Evolutionary conservation across 2,797 vertebrate species (phyloP).

Genomic region (Antennarius maculatus): DNA sequence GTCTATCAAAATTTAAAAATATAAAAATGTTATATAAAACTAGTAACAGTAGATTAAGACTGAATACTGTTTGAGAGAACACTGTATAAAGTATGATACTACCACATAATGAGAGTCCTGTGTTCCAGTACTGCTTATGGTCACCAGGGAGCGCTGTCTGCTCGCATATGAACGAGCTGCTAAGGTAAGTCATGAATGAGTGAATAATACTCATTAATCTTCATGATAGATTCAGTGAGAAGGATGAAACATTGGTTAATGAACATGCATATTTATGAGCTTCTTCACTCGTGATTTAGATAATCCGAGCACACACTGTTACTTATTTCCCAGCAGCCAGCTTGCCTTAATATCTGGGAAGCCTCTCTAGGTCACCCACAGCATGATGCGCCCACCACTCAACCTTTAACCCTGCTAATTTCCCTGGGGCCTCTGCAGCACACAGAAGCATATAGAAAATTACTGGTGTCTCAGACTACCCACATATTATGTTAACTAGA

Average conservation of each 20-base stretch:
- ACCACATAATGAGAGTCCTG: background rate
- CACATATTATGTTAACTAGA: slow-evolving; percentile 74
- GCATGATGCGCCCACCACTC: slow-evolving; percentile 44
- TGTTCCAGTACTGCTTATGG: background rate
- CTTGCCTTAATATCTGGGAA: slow-evolving; percentile 55
- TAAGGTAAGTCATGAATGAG: slow-evolving; percentile 56
- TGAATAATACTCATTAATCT: slow-evolving; percentile 72
- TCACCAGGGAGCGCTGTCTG: slow-evolving; percentile 62
- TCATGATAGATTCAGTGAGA: slow-evolving; percentile 67
- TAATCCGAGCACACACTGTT: slow-evolving; percentile 65
- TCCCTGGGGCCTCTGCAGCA: slow-evolving; percentile 59
- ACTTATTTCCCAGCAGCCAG: slow-evolving; percentile 46
- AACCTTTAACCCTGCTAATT: slow-evolving; percentile 75
- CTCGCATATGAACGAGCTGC: slow-evolving; percentile 30
- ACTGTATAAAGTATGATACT: no score
- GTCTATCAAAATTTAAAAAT: background rate
- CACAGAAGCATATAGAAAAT: slow-evolving; percentile 62
- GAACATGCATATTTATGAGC: slow-evolving; percentile 73
- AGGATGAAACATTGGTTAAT: slow-evolving; percentile 65
- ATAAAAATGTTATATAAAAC: background rate
- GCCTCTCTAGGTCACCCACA: slow-evolving; percentile 63
- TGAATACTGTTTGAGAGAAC: background rate
- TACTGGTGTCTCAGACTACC: slow-evolving; percentile 61
- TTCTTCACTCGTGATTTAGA: slow-evolving; percentile 62
- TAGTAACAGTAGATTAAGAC: background rate